Evolutionary conservation across 2,797 vertebrate species (phyloP).

Genomic region (Eurystomus glaucurus): DNA sequence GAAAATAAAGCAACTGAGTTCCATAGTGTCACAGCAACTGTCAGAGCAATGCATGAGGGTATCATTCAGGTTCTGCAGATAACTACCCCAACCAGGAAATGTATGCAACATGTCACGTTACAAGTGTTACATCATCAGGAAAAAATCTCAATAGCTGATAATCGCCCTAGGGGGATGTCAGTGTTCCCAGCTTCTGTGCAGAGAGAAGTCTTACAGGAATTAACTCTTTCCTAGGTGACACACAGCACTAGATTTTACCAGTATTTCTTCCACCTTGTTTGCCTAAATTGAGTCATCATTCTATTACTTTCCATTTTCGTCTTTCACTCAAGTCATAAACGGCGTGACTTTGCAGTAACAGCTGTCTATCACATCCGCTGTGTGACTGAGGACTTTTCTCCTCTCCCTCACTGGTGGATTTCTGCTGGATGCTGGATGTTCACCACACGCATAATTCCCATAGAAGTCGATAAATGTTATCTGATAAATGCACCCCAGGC

Average conservation of each 20-base stretch:
- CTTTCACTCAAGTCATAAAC: neutral
- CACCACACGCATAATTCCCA: fast-evolving
- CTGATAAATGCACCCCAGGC: neutral
- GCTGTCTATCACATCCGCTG: neutral
- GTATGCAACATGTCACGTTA: slow-evolving; percentile 61
- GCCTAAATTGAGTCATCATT: neutral
- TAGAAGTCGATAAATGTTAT: neutral
- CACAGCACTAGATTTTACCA: neutral
- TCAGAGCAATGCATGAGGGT: neutral
- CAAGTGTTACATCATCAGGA: slow-evolving; percentile 58
- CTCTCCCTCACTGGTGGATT: neutral
- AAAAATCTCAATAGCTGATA: slow-evolving; percentile 67
- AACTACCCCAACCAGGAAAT: neutral
- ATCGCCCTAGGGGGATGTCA: slow-evolving; percentile 49
- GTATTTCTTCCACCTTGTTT: neutral
- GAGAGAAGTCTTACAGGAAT: neutral
- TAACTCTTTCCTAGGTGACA: slow-evolving; percentile 58
- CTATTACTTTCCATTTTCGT: neutral
- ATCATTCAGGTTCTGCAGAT: neutral
- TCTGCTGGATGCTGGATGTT: neutral
- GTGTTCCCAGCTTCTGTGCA: slow-evolving; percentile 2
- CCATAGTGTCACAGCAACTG: neutral
- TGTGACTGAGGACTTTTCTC: neutral
- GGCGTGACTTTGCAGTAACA: neutral
- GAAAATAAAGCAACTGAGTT: neutral